Base-by-base conservation (phyloP, 2,113 vertebrate species). In the Neolamprologus toae region DNA sequence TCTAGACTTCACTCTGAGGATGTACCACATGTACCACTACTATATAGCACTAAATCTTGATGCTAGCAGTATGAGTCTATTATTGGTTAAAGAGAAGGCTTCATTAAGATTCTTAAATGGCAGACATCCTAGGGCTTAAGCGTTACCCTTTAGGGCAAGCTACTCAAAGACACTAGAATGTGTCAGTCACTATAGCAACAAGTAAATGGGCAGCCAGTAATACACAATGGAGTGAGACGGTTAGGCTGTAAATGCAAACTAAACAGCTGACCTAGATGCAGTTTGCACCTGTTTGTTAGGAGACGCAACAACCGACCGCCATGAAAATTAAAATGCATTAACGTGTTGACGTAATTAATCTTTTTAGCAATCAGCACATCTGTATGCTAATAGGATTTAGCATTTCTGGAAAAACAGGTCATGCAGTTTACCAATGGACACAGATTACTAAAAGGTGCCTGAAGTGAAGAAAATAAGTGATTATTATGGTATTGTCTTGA, bases 51-150 rank as follows among this genome's bases (percentile, higher is more conserved):
- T 93, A 80, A 91, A 68, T 89, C 45, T 71, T 61, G 78, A 88
- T 87, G 89, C 86, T 47, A 84, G 82, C 87, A 83, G 92, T 31
- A 83, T 91, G 82, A 96, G 86, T 86, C 89, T 93, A 94, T 96
- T 97, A 96, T 93, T 92, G 87, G 86, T 88, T 89, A 91, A 95
- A 94, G 51, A 89, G 28, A 87, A 84, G n/a, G 86, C 85, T 94
- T 95, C 94, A 94, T 94, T 95, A 90, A 81, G 51, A 93, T 89
- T 93, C 71, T 86, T 91, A 93, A 94, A 94, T 94, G 93, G 90
- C 91, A 93, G 86, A 92, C 76, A 90, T 92, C 85, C 82, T 68
- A 71, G 45, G 82, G 89, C 81, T 93, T 86, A 92, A 82, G 85
- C 49, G 68, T 90, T 84, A 91, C 84, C 81, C 89, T 91, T 87